Evolutionary conservation across 2,888 invertebrate species (phyloP), one percentile per base, ranked within the genome.

Genomic region (Xylophagus ater): DNA sequence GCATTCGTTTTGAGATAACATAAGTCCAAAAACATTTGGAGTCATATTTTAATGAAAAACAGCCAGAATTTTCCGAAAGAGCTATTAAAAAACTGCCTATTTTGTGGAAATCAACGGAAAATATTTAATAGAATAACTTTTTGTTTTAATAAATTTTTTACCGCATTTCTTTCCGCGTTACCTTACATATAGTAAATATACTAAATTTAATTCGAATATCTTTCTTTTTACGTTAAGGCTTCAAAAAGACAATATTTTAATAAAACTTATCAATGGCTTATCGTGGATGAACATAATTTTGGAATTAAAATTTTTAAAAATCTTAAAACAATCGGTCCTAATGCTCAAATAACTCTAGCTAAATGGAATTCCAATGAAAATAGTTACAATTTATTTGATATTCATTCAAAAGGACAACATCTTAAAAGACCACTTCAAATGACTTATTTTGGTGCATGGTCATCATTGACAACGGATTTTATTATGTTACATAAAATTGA

Each of bases 241-340:
- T 56, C 58, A n/a, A 32, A 38, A 2, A 18, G 44, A 13, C 46
- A 44, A 21, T 59, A 52, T 43, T 60, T 58, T 21, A 62, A 62
- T 35, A 61, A 56, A 44, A 57, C 62, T 2, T 62, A 59, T 43
- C 57, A 56, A 24, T 62, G 62, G 62, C 26, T 62, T 9, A 40
- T 62, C 10, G 51, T 55, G 51, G 55, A 57, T 36, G 31, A 47
- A 2, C 15, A 44, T 1, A 49, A 49, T 10, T 13, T 6, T 10
- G 48, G 48, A 2, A 32, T 54, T 5, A 20, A 48, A 1, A 25
- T 59, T 9, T 9, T 48, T 8, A 29, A 23, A 6, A 19, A 54
- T 21, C 28, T 58, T n/a, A 14, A 5, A 12, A 40, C 43, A 20
- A 47, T 50, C 14, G 60, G 59, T 1, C 56, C 61, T 2, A 62